A percentile compares a stretch with the other conserved stretches of the same genome.
These are phyloP conservation scores for Orthosia cruda DNA, from an alignment of 2,888 invertebrate species.

Conservation along the genomic window DNA sequence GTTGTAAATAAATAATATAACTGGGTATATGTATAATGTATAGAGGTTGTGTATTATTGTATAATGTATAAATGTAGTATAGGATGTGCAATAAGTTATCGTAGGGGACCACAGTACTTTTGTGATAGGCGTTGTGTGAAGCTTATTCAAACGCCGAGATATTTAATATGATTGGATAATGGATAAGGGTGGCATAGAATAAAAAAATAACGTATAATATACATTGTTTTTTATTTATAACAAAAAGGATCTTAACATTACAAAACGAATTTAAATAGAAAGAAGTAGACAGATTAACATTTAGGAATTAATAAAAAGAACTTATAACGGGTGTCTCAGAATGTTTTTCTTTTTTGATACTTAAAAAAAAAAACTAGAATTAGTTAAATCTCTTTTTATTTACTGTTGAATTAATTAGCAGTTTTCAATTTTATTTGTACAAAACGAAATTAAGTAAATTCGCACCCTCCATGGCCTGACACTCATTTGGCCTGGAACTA, in stretches of 20 bases:
- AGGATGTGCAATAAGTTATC: slow-evolving; percentile 71
- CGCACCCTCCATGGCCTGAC: too few relatives aligned
- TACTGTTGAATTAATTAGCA: too few relatives aligned
- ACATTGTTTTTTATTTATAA: slow-evolving; percentile 38
- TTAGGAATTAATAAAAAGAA: background rate
- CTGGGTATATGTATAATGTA: slow-evolving; percentile 70
- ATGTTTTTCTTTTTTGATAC: too few relatives aligned
- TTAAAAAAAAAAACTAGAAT: too few relatives aligned
- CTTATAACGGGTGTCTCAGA: too few relatives aligned
- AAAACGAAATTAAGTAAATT: too few relatives aligned
- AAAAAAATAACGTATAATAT: slow-evolving; percentile 68
- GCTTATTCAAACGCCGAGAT: slow-evolving; percentile 49
- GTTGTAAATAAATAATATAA: slow-evolving; percentile 81
- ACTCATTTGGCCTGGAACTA: too few relatives aligned
- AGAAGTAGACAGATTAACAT: background rate
- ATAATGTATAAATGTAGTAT: slow-evolving; percentile 61
- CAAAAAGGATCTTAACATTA: too few relatives aligned
- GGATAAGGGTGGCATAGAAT: slow-evolving; percentile 75
- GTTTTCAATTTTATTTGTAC: too few relatives aligned
- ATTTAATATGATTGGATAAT: slow-evolving; percentile 56
- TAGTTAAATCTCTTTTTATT: too few relatives aligned
- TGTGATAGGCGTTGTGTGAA: slow-evolving; percentile 73
- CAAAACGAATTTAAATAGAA: background rate
- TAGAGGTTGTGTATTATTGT: slow-evolving; percentile 80
- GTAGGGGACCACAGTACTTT: slow-evolving; percentile 70